Conservation (phyloP, 2,113 vertebrate species). For the Naja naja region DNA sequence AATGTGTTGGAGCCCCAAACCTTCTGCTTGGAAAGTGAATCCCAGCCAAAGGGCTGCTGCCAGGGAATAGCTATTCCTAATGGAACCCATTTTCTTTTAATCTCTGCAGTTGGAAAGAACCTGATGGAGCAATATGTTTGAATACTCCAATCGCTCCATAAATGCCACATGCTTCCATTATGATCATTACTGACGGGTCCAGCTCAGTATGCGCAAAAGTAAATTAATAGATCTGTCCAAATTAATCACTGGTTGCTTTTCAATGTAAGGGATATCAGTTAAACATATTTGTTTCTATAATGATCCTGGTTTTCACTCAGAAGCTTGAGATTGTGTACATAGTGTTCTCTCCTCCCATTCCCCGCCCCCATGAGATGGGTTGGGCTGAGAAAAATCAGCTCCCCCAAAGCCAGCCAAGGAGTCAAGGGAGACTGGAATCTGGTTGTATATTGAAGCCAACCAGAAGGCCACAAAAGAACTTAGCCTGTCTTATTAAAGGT, state of each 20-base stretch:
- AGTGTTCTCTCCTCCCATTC: background rate
- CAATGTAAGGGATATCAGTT: no score
- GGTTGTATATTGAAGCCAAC: background rate
- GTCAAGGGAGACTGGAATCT: background rate
- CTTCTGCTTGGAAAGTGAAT: background rate
- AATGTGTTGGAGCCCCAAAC: background rate
- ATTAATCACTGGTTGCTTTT: background rate
- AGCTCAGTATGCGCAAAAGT: background rate
- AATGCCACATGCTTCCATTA: background rate
- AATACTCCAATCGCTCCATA: background rate
- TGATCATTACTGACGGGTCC: background rate
- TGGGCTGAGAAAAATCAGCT: background rate
- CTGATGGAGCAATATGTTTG: background rate
- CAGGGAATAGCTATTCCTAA: background rate
- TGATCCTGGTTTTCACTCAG: background rate
- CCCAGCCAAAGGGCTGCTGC: background rate
- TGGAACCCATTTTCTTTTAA: background rate
- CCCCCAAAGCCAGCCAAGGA: background rate
- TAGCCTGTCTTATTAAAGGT: background rate
- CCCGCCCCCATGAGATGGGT: background rate
- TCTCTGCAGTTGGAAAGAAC: background rate
- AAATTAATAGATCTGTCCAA: background rate
- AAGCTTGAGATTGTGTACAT: background rate
- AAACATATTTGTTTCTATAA: background rate
- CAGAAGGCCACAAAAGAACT: background rate